Evolutionary conservation across 2,888 invertebrate species (phyloP), one percentile per base, ranked within the genome.

Genomic region (Pogonocherus hispidulus): DNA sequence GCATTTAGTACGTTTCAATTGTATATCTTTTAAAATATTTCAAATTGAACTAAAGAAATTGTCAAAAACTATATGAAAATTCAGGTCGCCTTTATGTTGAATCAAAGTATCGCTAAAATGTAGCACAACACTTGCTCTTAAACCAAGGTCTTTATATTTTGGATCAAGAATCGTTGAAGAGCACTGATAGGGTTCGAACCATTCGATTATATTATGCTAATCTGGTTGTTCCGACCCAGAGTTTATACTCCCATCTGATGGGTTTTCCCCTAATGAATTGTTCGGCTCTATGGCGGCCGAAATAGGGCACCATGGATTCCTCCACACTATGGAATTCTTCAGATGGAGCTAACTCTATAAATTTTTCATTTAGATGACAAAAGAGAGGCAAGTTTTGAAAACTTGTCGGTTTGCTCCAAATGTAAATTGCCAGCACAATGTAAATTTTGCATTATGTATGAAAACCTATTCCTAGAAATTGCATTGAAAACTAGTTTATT

Each of bases 231-330:
- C 32, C 32, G 4, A 76, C 67, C 79, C 81, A 80, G 46, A 73
- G 65, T 65, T 79, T 80, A 67, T 75, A 78, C 1, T 77, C 68
- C 59, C 35, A 79, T 41, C 77, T 37, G n/a, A 79, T 80, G 11
- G 79, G 79, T 59, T 80, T 79, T 9, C 41, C 41, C 11, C 41
- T 9, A 5, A 41, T 41, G 14, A 41, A 41, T 14, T 4, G 77
- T 76, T 11, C 70, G 69, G 77, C 76, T 51, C 75, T 75, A 71
- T 80, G 77, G 47, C 79, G 71, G 20, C 80, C 82, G 75, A 76
- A 84, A 68, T 84, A 83, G 18, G 81, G 79, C 19, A 80, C 75
- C 81, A 83, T 81, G 3, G 79, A 74, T 71, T 83, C 83, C 71
- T 83, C 83, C 63, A 82, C 67, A 63, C 77, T 76, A 68, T 79